Base-by-base conservation (phyloP, 2,888 invertebrate genomes). In the Euzophera pinguis region DNA sequence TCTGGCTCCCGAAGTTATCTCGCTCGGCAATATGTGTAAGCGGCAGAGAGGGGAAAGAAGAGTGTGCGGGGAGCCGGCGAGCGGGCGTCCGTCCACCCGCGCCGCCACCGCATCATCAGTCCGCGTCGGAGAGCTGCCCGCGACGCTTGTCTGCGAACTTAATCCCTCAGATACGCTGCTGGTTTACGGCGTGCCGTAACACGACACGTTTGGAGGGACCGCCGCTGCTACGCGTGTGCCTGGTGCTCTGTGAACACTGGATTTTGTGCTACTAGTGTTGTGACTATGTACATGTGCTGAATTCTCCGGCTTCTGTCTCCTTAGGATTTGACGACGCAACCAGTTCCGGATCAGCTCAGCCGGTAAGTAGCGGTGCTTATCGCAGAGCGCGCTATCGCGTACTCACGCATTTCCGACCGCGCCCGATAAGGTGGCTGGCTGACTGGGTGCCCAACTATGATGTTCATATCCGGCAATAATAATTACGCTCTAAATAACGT, bases 161-260 rank as follows among this genome's bases (percentile, higher is more conserved):
- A 78, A 73, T 89, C 90, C 89, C 89, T 88, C 90, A 90, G 89
- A 90, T 89, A 88, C 89, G 87, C 84, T 89, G 89, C 88, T 89
- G 89, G 85, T 87, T 89, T 89, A 89, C 89, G 89, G 89, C 80
- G 84, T 76, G 81, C 89, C 89, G 89, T 89, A 89, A 89, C 87
- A 89, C 87, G 89, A 89, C 89, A 90, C 89, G 89, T 90, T 90
- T 90, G 89, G 89, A 89, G 89, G 90, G 89, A 88, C 82, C 74
- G 76, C 75, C 76, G 81, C 81, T 81, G 78, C 77, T 80, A 77
- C 84, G 82, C 76, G 85, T 84, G 86, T 88, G 85, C 75, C 80
- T 82, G 73, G 85, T 88, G 85, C 80, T 84, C 76, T 78, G 81
- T 84, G 78, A 80, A 86, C 83, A 79, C 72, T 84, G 80, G 79